phyloP scores from a whole-genome alignment of 2,888 invertebrate species.

The Thymelicus lineola region DNA sequence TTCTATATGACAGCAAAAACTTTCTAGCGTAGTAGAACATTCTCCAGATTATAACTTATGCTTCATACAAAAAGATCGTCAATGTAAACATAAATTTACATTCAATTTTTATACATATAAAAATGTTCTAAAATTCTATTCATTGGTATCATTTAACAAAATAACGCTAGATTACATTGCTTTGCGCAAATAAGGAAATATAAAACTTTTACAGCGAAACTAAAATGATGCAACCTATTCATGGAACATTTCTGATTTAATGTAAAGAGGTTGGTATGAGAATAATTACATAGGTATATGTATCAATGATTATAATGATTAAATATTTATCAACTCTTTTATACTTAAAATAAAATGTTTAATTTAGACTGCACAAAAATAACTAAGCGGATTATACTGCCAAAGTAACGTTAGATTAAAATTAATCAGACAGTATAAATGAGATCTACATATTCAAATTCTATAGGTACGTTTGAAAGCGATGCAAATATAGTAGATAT shows the following conservation, averaged over 20 bases:
- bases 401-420: no score
- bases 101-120: constrained; percentile 12
- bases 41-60: constrained; percentile 1
- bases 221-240: constrained; percentile 32
- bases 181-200: constrained; percentile 16
- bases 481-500: background rate
- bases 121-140: constrained; percentile 24
- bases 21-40: constrained; percentile 33
- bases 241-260: background rate
- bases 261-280: no score
- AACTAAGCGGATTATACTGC: no score
- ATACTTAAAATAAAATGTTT: no score
- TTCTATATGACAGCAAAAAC: constrained; percentile 55
- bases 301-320: no score
- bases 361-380: background rate
- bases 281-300: background rate
- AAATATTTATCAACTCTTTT: no score
- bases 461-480: background rate
- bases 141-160: background rate
- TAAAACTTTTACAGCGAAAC: constrained; percentile 12
- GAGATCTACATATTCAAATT: constrained; percentile 3
- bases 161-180: constrained; percentile 23
- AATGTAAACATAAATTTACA: constrained; percentile 3
- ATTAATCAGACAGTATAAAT: background rate
- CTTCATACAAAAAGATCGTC: background rate